Conservation (phyloP, 2,797 vertebrate genomes). For the Ammospiza maritima region DNA sequence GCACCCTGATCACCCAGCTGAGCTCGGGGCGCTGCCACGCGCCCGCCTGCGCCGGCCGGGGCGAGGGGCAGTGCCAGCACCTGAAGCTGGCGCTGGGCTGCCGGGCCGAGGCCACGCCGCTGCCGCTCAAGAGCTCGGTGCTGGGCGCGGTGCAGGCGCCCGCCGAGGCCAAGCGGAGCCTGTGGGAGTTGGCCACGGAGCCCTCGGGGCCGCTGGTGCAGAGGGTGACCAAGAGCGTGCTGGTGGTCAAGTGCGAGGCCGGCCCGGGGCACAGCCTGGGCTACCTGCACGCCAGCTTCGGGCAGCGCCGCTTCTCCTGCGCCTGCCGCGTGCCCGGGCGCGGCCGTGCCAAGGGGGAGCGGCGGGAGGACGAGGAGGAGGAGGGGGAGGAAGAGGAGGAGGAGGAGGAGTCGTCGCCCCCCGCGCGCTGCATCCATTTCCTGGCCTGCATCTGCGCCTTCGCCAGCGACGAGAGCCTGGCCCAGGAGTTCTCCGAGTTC, state of each 20-base stretch:
- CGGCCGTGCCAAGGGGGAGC: neutral
- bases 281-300: slow-evolving; percentile 87
- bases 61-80: slow-evolving; percentile 81
- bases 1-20: slow-evolving; percentile 85
- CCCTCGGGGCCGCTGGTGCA: slow-evolving; percentile 90
- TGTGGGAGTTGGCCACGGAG: slow-evolving; percentile 90
- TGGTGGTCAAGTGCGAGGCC: slow-evolving; percentile 91
- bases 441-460: slow-evolving; percentile 95
- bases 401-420: neutral
- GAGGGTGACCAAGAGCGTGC: slow-evolving; percentile 82
- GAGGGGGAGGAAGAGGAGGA: neutral
- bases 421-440: slow-evolving; percentile 86
- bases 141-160: slow-evolving; percentile 85
- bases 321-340: slow-evolving; percentile 64
- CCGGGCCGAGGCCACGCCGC: slow-evolving; percentile 81
- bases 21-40: slow-evolving; percentile 89
- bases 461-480: slow-evolving; percentile 87
- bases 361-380: neutral
- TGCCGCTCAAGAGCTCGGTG: slow-evolving; percentile 88
- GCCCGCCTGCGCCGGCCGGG: neutral
- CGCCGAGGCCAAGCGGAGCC: slow-evolving; percentile 82
- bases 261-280: slow-evolving; percentile 85
- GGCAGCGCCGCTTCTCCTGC: slow-evolving; percentile 77
- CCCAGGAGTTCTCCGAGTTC: slow-evolving; percentile 87
- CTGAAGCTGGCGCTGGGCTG: slow-evolving; percentile 89